Evolutionary conservation across 1,140 invertebrate genomes (phyloP), one percentile per base, ranked within the genome.

Genomic region (Hypsibius dujardini): DNA sequence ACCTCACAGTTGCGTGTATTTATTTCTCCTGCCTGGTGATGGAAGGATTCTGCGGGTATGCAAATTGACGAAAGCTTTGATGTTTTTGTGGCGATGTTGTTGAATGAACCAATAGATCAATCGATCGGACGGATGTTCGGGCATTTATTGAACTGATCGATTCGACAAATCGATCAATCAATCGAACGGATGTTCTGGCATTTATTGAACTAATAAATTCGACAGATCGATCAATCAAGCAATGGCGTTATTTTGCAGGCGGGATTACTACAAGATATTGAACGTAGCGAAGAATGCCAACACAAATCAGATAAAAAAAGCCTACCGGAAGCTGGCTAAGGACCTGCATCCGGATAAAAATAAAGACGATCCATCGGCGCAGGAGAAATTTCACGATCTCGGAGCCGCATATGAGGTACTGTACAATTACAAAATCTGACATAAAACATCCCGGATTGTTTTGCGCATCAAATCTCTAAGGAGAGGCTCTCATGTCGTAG

Each of bases 321-420:
- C 94, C 1, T 99, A 98, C 78, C 84, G 95, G 76, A 88, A 86
- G 75, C 79, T 94, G 79, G 95, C 95, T 0, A 98, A 95, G 82
- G 90, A 96, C 80, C 79, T 95, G 59, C 96, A 99, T 86, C 96
- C 96, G 28, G 96, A 99, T 77, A 96, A 95, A 79, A 98, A 98
- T 80, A 86, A 88, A 80, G 88, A 92, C 81, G 93, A 98, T 83
- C 89, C 91, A 15, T 84, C 90, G 73, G 90, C 95, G 1, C 87
- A 90, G 1, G 84, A 86, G 77, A 92, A 95, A 80, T 99, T 99
- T 79, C 90, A 95, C 82, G 93, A 98, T 78, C 82, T 99, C 28
- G 89, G 92, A 46, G 92, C 92, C 40, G 96, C 95, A 1, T 98
- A 98, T 79, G 95, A 98, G 82, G 84, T 84, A 71, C 56, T 42